Percentiles rank a stretch among this genome's conserved stretches.
Conservation (phyloP, 1,140 invertebrate species). For the Zelostemma sp. region DNA sequence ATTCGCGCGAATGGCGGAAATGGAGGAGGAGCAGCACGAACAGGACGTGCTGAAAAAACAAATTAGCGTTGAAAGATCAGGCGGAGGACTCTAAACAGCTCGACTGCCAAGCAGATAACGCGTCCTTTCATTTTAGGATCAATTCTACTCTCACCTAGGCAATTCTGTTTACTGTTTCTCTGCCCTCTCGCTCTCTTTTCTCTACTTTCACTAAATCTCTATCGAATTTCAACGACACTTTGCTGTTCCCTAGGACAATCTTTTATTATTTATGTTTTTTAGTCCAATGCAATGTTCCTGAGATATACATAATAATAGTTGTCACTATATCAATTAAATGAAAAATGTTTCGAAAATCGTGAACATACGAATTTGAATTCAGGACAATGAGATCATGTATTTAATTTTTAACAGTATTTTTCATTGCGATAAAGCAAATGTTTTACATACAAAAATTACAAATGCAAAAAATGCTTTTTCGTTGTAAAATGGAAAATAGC, state of each 20-base stretch:
- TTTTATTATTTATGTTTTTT: no score
- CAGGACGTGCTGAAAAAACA: constrained; percentile 80
- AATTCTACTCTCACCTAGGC: constrained; percentile 24
- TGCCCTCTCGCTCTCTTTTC: not conserved
- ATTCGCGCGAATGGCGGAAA: constrained; percentile 91
- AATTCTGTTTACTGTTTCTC: constrained; percentile 15
- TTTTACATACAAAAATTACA: no score
- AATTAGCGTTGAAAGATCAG: constrained; percentile 92
- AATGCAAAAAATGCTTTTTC: no score
- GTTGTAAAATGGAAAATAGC: not conserved
- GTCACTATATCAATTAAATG: no score
- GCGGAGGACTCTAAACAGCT: constrained; percentile 86
- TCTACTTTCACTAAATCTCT: not conserved
- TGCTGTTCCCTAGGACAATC: not conserved
- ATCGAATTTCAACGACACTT: no score
- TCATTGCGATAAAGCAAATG: no score
- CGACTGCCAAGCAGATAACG: not conserved
- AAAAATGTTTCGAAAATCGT: no score
- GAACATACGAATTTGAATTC: no score
- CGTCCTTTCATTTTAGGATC: constrained; percentile 17
- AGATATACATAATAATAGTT: no score
- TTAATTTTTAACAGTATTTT: no score
- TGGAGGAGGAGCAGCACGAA: constrained; percentile 87
- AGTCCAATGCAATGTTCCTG: no score
- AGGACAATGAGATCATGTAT: no score